Evolutionary conservation across 2,888 invertebrate genomes (phyloP), one percentile per base, ranked within the genome.

Genomic region (Incurvaria masculella): DNA sequence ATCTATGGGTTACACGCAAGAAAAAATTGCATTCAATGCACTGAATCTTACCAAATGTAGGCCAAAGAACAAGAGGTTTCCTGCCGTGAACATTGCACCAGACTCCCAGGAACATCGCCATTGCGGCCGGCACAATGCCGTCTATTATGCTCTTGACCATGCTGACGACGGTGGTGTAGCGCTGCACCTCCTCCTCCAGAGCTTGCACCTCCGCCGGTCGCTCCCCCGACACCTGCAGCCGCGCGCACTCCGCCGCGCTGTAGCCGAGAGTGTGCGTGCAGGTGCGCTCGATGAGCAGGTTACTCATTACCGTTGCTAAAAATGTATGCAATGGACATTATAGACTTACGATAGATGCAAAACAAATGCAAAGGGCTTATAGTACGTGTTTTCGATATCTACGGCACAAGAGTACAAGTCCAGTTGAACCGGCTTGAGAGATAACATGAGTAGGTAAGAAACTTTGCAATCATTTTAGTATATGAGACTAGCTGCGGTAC

Each of bases 51-150:
- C 33, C 33, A 14, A 33, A 8, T n/a, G 14, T 11, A 3, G 33
- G 33, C 33, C 33, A 4, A 11, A 33, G 3, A n/a, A 33, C 14
- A 3, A 85, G 66, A 8, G 85, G 83, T 57, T 82, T 81, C 21
- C 87, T 70, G n/a, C 87, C 87, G 62, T 83, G 79, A 55, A 72
- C 80, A 60, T 87, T 87, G 47, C 85, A 85, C 86, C 86, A 88
- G 1, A 86, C 83, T 5, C 87, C 87, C 47, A 86, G 61, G 59
- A 86, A 85, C 21, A 87, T 66, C 52, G 83, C 81, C 8, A 82
- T 60, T 42, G 84, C 56, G 1, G 84, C 80, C 4, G 85, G 83
- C 45, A 84, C 61, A 44, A 84, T 67, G 11, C 6, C 33, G 33
- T 33, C 33, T 14, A 33, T 33, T 8, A 33, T 33, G 3, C 11